Conservation (phyloP, 2,797 vertebrate species). For the Pangasius larnaudii region DNA sequence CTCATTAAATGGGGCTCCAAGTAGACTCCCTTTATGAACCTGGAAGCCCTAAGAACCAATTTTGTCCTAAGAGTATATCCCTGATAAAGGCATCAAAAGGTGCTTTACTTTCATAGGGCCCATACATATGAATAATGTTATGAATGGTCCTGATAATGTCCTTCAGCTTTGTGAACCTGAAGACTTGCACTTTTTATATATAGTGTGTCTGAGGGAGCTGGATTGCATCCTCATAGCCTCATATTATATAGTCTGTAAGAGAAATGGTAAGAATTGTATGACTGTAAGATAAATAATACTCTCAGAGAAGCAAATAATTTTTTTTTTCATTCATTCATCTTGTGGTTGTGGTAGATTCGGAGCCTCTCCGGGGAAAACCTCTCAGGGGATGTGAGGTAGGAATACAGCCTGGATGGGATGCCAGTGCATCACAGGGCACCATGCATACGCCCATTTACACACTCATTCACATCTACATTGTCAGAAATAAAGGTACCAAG, state of each 20-base stretch:
- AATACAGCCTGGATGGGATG: neutral
- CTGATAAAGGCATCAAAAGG: neutral
- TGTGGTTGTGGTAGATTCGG: neutral
- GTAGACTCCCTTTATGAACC: neutral
- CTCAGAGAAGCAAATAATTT: neutral
- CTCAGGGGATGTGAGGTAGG: neutral
- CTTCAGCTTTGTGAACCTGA: neutral
- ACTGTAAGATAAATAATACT: neutral
- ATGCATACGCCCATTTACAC: neutral
- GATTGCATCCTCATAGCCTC: neutral
- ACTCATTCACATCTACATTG: neutral
- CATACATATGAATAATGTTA: neutral
- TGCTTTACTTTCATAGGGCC: neutral
- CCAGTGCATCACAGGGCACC: neutral
- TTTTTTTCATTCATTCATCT: neutral
- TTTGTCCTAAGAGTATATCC: neutral
- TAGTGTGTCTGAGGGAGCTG: neutral
- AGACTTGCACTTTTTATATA: neutral
- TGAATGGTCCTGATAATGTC: slow-evolving; percentile 9
- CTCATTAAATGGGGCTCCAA: neutral
- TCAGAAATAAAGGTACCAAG: neutral
- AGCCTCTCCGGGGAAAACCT: neutral
- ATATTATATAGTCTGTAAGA: neutral
- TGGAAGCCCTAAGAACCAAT: neutral
- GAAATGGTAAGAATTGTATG: neutral